Conservation (phyloP, 2,888 invertebrate species). For the Electrophaes corylata region DNA sequence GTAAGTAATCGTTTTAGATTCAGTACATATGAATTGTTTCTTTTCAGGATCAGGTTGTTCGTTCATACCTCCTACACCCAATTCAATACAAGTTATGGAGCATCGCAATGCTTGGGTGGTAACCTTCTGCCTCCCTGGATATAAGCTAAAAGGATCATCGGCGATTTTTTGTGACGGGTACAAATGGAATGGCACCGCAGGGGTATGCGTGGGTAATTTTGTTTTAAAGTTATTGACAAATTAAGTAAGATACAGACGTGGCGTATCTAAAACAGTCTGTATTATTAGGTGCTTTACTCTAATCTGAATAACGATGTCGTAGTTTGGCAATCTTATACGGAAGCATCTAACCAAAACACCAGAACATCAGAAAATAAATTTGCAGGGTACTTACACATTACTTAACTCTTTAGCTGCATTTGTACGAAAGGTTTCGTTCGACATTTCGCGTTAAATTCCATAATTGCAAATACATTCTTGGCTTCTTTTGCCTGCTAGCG, state of each 20-base stretch:
- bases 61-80: constrained; percentile 62
- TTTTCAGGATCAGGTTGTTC: constrained; percentile 85
- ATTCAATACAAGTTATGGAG: constrained; percentile 80
- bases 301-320: neutral
- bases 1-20: neutral
- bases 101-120: constrained; percentile 84
- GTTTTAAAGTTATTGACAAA: too few relatives aligned
- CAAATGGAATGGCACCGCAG: constrained; percentile 88
- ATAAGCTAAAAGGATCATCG: constrained; percentile 83
- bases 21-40: neutral
- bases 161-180: constrained; percentile 89
- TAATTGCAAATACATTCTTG: too few relatives aligned
- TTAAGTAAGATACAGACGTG: too few relatives aligned
- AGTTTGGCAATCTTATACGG: neutral
- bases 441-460: too few relatives aligned
- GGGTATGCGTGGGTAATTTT: constrained; percentile 86
- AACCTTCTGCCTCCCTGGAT: constrained; percentile 88
- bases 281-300: neutral
- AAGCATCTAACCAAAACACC: too few relatives aligned
- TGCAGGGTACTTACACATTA: too few relatives aligned
- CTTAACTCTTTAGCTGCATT: too few relatives aligned
- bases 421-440: too few relatives aligned
- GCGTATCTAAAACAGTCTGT: too few relatives aligned
- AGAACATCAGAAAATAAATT: too few relatives aligned
- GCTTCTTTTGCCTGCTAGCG: too few relatives aligned